phyloP scores from a whole-genome alignment of 2,888 invertebrate genomes.

The Patella caerulea region DNA sequence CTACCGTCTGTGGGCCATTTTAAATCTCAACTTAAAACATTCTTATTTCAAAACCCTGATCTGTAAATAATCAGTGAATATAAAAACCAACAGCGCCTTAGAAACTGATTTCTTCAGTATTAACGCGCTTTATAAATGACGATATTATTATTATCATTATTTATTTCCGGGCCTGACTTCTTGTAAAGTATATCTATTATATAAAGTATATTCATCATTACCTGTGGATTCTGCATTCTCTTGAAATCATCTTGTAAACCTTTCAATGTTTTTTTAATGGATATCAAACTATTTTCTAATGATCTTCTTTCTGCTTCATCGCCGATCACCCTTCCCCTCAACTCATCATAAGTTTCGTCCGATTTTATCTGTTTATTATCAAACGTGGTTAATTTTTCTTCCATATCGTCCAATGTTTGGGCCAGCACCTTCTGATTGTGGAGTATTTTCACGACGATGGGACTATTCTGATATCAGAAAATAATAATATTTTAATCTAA shows the following conservation, averaged over 20 bases:
- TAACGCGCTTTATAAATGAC: too few relatives aligned
- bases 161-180: too few relatives aligned
- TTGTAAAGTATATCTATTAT: too few relatives aligned
- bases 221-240: neutral
- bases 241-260: neutral
- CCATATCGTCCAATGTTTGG: neutral
- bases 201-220: neutral
- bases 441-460: neutral
- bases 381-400: conserved; percentile 10
- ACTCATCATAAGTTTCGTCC: neutral
- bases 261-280: neutral
- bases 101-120: too few relatives aligned
- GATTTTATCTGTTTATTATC: neutral
- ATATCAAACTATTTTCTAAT: neutral
- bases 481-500: too few relatives aligned
- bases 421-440: neutral
- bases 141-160: too few relatives aligned
- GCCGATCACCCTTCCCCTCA: neutral
- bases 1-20: too few relatives aligned
- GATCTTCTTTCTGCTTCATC: neutral
- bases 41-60: too few relatives aligned
- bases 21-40: too few relatives aligned
- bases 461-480: neutral
- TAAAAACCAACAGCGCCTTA: too few relatives aligned
- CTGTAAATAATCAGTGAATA: too few relatives aligned